Evolutionary conservation across 2,888 invertebrate genomes (phyloP), one percentile per base, ranked within the genome.

Genomic region (Iphiclides podalirius): DNA sequence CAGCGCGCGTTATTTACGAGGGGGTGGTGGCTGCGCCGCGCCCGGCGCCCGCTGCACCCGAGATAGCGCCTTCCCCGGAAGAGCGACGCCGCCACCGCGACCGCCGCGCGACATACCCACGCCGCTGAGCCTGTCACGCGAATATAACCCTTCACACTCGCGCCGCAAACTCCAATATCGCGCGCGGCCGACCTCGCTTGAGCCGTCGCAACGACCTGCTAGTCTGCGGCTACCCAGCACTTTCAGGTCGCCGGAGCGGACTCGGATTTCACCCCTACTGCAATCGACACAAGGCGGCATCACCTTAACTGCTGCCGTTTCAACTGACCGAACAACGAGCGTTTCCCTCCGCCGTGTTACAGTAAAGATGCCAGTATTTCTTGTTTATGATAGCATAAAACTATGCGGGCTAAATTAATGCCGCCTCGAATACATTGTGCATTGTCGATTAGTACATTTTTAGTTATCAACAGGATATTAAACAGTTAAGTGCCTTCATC

Each of bases 1-100:
- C 88, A 84, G 86, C 80, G 82, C 80, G 81, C 80, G 85, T 83
- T 86, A 86, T 88, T 87, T 87, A 87, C 84, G 87, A 84, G 79
- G 84, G 86, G 84, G 83, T 74, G 79, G 76, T 60, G 66, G 69
- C 54, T 60, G 68, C n/a, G n/a, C n/a, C n/a, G n/a, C n/a, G n/a
- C n/a, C n/a, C n/a, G n/a, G n/a, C n/a, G n/a, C n/a, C 66, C 75
- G 63, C 75, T 72, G 75, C 75, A 68, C 79, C 82, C 84, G 81
- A 83, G 87, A 84, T 85, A 88, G 86, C 67, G 80, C 82, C 86
- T 82, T 79, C 84, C 82, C 85, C 83, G 86, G 83, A 84, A 83
- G 75, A 83, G 74, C 79, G 74, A 62, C 77, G 74, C 72, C 76
- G 75, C 72, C 76, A 75, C 71, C 67, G 60, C 63, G 57, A 60